Percentiles rank a stretch among this genome's conserved stretches.
These are phyloP conservation scores for Indri indri DNA, from an alignment of 2,113 vertebrate genomes.

Conservation along the genomic window DNA sequence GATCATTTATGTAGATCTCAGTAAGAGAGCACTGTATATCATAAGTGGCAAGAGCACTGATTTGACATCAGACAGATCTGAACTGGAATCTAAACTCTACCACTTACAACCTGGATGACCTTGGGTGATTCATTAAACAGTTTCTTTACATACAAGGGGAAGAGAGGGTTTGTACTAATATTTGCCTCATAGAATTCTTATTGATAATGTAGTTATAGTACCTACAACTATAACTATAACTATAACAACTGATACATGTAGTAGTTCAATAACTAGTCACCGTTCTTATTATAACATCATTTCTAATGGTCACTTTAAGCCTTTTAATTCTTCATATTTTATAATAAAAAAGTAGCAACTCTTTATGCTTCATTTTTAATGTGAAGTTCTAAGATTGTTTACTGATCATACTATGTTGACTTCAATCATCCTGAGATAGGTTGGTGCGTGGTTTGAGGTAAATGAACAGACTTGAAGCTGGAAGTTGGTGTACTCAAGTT, in stretches of 20 bases:
- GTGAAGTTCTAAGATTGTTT: neutral
- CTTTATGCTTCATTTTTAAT: neutral
- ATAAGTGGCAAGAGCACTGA: neutral
- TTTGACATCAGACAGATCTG: neutral
- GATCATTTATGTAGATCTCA: neutral
- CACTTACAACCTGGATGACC: neutral
- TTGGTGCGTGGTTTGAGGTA: neutral
- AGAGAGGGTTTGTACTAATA: neutral
- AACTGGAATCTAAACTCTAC: neutral
- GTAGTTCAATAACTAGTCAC: neutral
- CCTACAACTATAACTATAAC: neutral
- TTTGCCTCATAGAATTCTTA: neutral
- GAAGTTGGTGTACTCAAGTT: neutral
- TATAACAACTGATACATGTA: neutral
- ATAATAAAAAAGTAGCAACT: neutral
- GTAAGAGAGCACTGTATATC: neutral
- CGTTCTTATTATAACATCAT: neutral
- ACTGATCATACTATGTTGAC: neutral
- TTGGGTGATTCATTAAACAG: neutral
- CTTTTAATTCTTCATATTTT: constrained; percentile 21
- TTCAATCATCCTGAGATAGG: neutral
- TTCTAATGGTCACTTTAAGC: neutral
- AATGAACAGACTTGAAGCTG: neutral
- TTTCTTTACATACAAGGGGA: neutral
- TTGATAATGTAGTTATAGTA: neutral